A percentile compares a stretch with the other conserved stretches of the same genome.
Conservation (phyloP, 92 coral and sea anemone species). For the Phymanthus crucifer region DNA sequence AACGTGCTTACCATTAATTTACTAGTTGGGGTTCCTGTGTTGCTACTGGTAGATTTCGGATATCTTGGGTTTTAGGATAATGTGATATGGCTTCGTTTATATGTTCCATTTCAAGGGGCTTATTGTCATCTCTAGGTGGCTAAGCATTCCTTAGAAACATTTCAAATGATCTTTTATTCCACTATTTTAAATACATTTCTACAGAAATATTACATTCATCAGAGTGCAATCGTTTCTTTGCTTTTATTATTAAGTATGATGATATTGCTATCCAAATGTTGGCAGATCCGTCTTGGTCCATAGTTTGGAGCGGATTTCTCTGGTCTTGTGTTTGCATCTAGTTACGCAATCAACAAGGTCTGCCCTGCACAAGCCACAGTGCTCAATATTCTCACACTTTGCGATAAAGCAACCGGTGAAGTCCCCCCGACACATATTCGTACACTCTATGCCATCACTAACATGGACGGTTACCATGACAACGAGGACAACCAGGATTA, state of each 20-base stretch:
- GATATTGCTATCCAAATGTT: background rate
- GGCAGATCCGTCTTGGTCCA: background rate
- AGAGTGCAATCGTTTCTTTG: background rate
- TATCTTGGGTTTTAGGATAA: no score
- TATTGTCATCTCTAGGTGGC: background rate
- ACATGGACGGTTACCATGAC: background rate
- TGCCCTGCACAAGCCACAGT: background rate
- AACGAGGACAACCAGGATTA: background rate
- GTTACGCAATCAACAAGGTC: background rate
- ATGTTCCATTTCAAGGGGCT: no score
- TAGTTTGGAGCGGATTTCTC: background rate
- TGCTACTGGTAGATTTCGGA: no score
- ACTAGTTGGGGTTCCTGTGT: no score
- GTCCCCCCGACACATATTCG: background rate
- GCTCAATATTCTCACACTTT: background rate
- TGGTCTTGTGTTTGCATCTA: background rate
- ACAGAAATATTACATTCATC: background rate
- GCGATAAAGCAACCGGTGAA: background rate
- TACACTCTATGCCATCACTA: background rate
- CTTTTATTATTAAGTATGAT: background rate
- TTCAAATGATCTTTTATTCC: background rate
- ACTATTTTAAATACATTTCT: background rate
- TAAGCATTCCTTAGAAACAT: background rate
- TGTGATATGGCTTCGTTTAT: no score
- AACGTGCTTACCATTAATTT: background rate